Evolutionary conservation across 2,888 invertebrate species (phyloP), one percentile per base, ranked within the genome.

Genomic region (Aleiodes testaceus): DNA sequence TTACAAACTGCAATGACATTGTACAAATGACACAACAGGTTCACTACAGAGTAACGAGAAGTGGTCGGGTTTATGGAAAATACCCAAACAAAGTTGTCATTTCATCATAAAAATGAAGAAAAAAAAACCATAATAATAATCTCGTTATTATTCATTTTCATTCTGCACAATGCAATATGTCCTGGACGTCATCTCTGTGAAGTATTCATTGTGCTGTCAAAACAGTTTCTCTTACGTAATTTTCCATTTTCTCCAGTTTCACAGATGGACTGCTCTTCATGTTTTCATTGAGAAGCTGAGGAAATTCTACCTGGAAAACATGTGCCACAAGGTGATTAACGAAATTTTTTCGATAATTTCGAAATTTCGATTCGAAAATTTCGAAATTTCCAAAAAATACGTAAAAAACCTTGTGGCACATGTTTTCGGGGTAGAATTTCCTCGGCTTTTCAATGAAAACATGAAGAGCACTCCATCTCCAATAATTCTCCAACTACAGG

Each of bases 51-150:
- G 82, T 86, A 47, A 87, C 87, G 12, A 82, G 87, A 64, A 87
- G 87, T 73, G 87, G 87, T 36, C 82, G 81, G 71, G 70, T 87
- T 55, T 87, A 87, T 72, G 87, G 87, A 66, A 83, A 80, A 76
- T 87, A 86, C 73, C 80, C 79, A 11, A 80, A 79, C 76, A 83
- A 83, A 78, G 69, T 75, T 61, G 69, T 65, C 14, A 45, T 78
- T 12, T 70, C 70, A 2, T 72, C 66, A 61, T 68, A 68, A 70
- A n/a, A 61, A 55, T 36, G 6, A 0, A 0, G 26, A 65, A 63
- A 52, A 42, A 66, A 53, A 12, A 66, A 55, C n/a, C n/a, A n/a
- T n/a, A n/a, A n/a, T n/a, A 36, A 61, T 7, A 55, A 36, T 36
- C 20, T 11, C 14, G n/a, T 49, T 49, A 16, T 49, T 49, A 7